Evolutionary conservation across 2,888 invertebrate genomes (phyloP).

Genomic region (Hirudinaria manillensis): DNA sequence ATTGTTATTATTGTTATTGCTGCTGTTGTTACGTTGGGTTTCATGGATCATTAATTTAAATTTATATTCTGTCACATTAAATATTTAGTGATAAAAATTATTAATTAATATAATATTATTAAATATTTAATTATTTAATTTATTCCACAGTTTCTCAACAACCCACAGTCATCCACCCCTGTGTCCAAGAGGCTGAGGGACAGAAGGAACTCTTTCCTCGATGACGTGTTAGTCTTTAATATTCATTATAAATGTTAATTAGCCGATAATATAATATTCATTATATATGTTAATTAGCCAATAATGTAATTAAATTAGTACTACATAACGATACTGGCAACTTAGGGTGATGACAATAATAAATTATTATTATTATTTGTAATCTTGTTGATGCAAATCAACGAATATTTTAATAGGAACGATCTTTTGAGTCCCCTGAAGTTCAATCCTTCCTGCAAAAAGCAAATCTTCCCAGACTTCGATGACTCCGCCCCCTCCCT

Average conservation of each 20-base stretch:
- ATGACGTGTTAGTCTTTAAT: slow-evolving; percentile 9
- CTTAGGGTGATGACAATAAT: no score
- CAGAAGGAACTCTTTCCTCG: background rate
- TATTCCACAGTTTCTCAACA: slow-evolving; percentile 25
- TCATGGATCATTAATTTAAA: no score
- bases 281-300: background rate
- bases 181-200: slow-evolving; percentile 27
- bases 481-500: background rate
- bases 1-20: no score
- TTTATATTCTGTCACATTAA: no score
- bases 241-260: no score
- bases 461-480: slow-evolving; percentile 12
- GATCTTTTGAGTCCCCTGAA: background rate
- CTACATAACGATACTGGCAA: background rate
- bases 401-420: background rate
- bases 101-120: no score
- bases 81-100: no score
- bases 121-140: no score
- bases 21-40: no score
- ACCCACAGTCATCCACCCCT: slow-evolving; percentile 18
- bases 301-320: background rate
- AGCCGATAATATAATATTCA: background rate
- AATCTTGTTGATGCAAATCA: no score
- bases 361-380: no score
- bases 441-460: slow-evolving; percentile 9